Evolutionary conservation across 2,113 vertebrate species (phyloP).

Genomic region (Pavo muticus): DNA sequence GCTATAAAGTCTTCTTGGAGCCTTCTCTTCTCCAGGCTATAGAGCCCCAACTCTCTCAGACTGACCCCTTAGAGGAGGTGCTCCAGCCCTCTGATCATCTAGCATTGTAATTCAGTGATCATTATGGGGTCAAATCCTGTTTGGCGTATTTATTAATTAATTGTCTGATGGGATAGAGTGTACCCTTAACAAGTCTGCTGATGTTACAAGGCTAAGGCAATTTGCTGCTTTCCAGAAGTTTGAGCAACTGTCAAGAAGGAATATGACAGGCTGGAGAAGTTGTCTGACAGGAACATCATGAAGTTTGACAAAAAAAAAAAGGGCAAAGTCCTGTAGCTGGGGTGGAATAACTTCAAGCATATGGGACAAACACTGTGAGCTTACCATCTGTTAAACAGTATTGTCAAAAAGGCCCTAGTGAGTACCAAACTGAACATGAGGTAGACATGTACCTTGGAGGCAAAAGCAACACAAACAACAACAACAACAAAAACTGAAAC

Average conservation of each 20-base stretch:
- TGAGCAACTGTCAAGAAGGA: neutral
- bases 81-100: no score
- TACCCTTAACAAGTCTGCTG: neutral
- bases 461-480: no score
- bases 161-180: neutral
- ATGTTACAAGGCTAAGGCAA: neutral
- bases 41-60: no score
- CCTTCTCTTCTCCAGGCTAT: no score
- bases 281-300: neutral
- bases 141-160: neutral
- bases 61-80: no score
- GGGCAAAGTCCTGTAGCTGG: neutral
- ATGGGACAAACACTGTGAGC: neutral
- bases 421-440: neutral
- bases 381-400: rapidly evolving
- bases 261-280: neutral
- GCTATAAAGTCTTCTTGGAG: no score
- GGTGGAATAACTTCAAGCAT: neutral
- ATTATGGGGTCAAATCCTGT: neutral
- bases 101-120: neutral
- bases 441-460: neutral
- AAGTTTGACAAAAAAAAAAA: neutral
- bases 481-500: no score
- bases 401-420: neutral
- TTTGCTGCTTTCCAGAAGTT: rapidly evolving